Conservation (phyloP, 2,797 vertebrate genomes). For the Heliangelus exortis region DNA sequence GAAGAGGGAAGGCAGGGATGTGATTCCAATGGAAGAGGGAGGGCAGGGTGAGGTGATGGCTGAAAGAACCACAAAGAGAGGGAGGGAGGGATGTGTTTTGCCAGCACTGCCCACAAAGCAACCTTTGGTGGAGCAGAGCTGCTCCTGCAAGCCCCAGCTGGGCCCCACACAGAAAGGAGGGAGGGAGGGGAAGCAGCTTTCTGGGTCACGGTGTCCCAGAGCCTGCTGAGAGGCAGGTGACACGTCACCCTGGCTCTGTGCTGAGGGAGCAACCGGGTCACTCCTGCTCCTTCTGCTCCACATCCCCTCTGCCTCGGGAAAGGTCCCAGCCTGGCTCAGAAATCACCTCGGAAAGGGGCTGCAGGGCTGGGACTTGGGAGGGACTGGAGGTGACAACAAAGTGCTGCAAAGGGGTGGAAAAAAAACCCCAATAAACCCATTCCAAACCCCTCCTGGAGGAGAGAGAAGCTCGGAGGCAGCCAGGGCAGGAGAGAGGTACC, state of each 20-base stretch:
- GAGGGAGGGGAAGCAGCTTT: neutral
- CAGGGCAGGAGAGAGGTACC: neutral
- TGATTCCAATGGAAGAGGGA: neutral
- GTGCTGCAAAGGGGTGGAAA: neutral
- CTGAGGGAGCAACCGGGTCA: neutral
- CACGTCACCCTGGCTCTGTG: neutral
- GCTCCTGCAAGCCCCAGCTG: conserved; percentile 9
- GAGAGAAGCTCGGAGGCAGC: neutral
- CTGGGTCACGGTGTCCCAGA: neutral
- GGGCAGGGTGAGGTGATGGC: neutral
- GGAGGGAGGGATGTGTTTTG: neutral
- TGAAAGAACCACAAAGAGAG: neutral
- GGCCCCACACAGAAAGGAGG: neutral
- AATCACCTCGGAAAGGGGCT: neutral
- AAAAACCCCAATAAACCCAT: too few relatives aligned
- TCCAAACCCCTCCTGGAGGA: neutral
- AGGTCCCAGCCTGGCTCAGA: neutral
- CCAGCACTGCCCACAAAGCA: neutral
- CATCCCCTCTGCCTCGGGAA: neutral
- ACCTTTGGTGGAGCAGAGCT: neutral
- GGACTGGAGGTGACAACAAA: neutral
- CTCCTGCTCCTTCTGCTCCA: neutral
- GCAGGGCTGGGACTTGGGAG: neutral
- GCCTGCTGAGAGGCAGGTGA: neutral
- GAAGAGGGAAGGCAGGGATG: neutral